Base-by-base conservation (phyloP, 2,797 vertebrate species). In the Dallia pectoralis region DNA sequence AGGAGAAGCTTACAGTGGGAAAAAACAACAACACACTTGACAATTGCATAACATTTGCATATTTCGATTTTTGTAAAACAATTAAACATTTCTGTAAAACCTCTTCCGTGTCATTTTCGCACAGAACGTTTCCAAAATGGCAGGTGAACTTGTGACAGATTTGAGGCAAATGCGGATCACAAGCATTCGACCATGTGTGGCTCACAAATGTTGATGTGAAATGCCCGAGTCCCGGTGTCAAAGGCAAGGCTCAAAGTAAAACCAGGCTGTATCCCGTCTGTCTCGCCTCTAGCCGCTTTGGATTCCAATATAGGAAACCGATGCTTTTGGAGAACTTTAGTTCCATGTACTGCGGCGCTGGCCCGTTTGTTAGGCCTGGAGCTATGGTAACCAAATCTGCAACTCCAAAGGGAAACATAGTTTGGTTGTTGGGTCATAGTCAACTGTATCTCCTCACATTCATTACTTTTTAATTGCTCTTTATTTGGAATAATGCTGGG, bases 331-430 rank as follows among this genome's bases (percentile, higher is more conserved):
- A 88, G 87, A 87, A 81, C 83, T 81, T 83, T 64, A 79, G 86
- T 84, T 90, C 82, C 83, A 87, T 82, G 77, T 83, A 77, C 61
- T 84, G 77, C 82, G 83, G 86, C 77, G 0, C 83, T 83, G 82
- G 83, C 82, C 66, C 82, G 88, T 82, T 80, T 86, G 79, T 84
- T 82, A 65, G 48, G 29, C 75, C 36, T 82, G 81, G 47, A 77
- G 72, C 82, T 74, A 81, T 40, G 75, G 88, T 91, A 91, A 92
- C 86, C 75, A 59, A 84, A 92, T 88, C 88, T 71, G 73, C 74
- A 77, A 47, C 77, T 82, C 74, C 79, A 79, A 67, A 70, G 77
- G 82, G 85, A 81, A 82, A 87, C 83, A 72, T 85, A 74, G 82
- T 85, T 85, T 74, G 73, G 82, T 18, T 83, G 80, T 75, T 89